These are phyloP conservation scores for Idaea aversata DNA, from an alignment of 2,888 invertebrate species.

Conservation along the genomic window DNA sequence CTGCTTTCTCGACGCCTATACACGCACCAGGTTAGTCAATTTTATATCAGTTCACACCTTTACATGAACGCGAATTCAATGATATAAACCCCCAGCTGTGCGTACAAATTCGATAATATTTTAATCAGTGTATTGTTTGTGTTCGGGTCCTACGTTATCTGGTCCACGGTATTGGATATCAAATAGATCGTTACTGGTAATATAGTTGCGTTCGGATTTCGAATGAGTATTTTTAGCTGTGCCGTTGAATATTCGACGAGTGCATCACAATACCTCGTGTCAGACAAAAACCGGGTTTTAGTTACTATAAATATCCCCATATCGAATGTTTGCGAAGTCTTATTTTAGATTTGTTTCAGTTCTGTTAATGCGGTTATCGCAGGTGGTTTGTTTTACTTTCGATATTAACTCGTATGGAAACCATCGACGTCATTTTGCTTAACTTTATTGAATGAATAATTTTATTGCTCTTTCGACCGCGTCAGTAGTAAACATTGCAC, in stretches of 20 bases:
- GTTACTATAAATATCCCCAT: slow-evolving; percentile 75
- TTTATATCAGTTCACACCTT: slow-evolving; percentile 33
- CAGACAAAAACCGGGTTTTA: slow-evolving; percentile 75
- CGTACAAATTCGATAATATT: slow-evolving; percentile 36
- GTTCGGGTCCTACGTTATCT: slow-evolving; percentile 20
- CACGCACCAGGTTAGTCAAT: slow-evolving; percentile 72
- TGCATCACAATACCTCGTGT: slow-evolving; percentile 72
- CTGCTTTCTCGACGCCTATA: slow-evolving; percentile 64
- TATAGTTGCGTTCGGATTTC: slow-evolving; percentile 44
- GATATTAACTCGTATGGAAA: slow-evolving; percentile 6
- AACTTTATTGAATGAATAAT: neutral
- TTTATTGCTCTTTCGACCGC: neutral
- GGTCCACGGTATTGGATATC: slow-evolving; percentile 29
- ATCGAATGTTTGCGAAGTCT: slow-evolving; percentile 78
- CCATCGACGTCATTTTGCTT: slow-evolving; percentile 13
- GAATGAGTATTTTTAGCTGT: slow-evolving; percentile 61
- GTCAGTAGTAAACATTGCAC: slow-evolving; percentile 35
- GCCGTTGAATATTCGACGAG: slow-evolving; percentile 56
- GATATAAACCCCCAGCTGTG: slow-evolving; percentile 43
- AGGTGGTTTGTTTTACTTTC: slow-evolving; percentile 8
- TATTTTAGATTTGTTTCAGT: slow-evolving; percentile 69
- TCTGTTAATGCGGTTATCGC: neutral
- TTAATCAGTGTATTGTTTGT: slow-evolving; percentile 24
- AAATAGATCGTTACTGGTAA: slow-evolving; percentile 37
- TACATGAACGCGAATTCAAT: slow-evolving; percentile 48